phyloP scores from a whole-genome alignment of 2,797 vertebrate genomes.

The Rhabdophis nuchalis region DNA sequence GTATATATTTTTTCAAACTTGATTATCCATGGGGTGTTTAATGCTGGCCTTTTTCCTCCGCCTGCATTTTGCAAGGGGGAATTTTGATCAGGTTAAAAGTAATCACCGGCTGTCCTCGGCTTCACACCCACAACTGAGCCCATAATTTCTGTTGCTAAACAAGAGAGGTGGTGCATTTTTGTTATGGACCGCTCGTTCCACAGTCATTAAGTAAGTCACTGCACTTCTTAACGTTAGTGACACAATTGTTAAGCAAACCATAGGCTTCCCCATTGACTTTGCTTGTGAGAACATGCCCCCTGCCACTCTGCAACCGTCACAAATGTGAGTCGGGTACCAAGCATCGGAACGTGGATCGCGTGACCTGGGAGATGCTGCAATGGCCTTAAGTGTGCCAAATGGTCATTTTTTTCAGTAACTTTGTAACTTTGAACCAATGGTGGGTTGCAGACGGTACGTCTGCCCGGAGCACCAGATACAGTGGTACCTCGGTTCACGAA shows the following conservation, averaged over 20 bases:
- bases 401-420: background rate
- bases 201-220: background rate
- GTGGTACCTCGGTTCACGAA: too few relatives aligned
- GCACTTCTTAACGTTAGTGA: background rate
- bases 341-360: rapidly evolving
- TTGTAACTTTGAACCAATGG: too few relatives aligned
- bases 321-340: background rate
- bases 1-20: background rate
- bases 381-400: background rate
- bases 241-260: background rate
- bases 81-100: too few relatives aligned
- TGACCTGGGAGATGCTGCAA: background rate
- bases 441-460: too few relatives aligned
- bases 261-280: background rate
- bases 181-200: rapidly evolving
- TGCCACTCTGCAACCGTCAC: background rate
- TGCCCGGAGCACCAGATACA: too few relatives aligned
- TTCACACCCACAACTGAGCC: background rate
- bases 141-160: background rate
- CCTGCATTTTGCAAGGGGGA: too few relatives aligned
- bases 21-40: background rate
- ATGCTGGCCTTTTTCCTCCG: too few relatives aligned
- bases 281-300: background rate
- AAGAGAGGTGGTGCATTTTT: background rate
- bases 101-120: background rate